These are phyloP conservation scores for Sarcophaga bullata DNA, from an alignment of 1,140 invertebrate species.

Conservation along the genomic window DNA sequence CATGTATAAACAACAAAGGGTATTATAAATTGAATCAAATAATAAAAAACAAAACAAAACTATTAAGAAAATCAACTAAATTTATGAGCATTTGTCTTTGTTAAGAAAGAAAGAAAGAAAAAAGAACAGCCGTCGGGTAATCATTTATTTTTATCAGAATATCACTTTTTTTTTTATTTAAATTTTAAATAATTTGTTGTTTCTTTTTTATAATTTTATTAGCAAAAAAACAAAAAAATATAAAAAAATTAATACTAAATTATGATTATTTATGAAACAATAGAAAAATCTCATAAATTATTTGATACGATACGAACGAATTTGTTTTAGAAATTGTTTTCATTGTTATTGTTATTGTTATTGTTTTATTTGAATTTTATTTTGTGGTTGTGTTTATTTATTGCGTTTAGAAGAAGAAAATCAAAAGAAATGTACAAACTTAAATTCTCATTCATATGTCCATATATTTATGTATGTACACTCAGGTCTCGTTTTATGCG, in stretches of 20 bases:
- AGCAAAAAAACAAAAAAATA: background rate
- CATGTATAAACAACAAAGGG: too few relatives aligned
- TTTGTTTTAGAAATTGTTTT: background rate
- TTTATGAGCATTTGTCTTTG: too few relatives aligned
- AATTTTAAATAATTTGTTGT: background rate
- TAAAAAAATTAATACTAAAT: background rate
- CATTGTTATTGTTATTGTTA: background rate
- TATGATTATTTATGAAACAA: conserved; percentile 15
- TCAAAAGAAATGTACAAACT: too few relatives aligned
- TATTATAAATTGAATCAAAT: too few relatives aligned
- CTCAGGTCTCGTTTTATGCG: too few relatives aligned
- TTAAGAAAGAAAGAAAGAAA: too few relatives aligned
- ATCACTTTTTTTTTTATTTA: background rate
- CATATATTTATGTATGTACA: too few relatives aligned
- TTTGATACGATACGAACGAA: background rate
- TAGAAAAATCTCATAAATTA: background rate
- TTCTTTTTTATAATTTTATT: background rate
- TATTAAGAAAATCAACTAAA: too few relatives aligned
- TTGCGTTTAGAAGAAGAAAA: too few relatives aligned
- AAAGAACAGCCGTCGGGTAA: background rate
- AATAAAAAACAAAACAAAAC: too few relatives aligned
- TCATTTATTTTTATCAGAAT: background rate
- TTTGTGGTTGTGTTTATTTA: too few relatives aligned
- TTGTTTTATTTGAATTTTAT: background rate
- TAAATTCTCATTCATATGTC: too few relatives aligned